Evolutionary conservation across 2,797 vertebrate genomes (phyloP).

Genomic region (Manis crassicaudata): DNA sequence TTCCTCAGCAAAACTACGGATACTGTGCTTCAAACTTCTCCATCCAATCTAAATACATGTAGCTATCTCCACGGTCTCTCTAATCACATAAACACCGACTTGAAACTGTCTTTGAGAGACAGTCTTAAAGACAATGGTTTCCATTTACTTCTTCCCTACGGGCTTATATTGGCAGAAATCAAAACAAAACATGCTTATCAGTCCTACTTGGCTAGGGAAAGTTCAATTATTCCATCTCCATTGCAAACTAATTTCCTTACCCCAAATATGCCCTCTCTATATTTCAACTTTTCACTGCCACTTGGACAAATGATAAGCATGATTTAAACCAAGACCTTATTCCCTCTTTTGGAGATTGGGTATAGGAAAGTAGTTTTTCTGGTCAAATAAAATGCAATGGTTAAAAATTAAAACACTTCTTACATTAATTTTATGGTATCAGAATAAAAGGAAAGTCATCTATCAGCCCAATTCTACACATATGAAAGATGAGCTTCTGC

Average conservation of each 20-base stretch:
- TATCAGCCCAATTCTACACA: background rate
- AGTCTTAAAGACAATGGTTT: background rate
- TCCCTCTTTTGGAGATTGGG: background rate
- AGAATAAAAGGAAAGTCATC: conserved; percentile 19
- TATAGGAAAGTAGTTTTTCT: background rate
- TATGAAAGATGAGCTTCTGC: background rate
- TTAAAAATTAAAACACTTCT: conserved; percentile 12
- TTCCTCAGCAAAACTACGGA: background rate
- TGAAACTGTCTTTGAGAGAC: background rate
- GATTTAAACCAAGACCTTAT: conserved; percentile 29
- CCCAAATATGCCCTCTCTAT: background rate
- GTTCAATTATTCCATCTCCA: background rate
- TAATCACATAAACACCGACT: background rate
- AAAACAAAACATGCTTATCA: background rate
- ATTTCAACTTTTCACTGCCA: background rate
- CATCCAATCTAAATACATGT: background rate
- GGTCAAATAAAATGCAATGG: background rate
- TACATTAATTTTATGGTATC: background rate
- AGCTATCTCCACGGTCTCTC: background rate
- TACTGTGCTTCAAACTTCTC: background rate
- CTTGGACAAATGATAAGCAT: background rate
- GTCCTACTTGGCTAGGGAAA: background rate
- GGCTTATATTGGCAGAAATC: background rate
- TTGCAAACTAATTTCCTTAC: background rate
- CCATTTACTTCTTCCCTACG: background rate